These are phyloP conservation scores for Hemaris fuciformis DNA, from an alignment of 2,888 invertebrate species.

Conservation along the genomic window DNA sequence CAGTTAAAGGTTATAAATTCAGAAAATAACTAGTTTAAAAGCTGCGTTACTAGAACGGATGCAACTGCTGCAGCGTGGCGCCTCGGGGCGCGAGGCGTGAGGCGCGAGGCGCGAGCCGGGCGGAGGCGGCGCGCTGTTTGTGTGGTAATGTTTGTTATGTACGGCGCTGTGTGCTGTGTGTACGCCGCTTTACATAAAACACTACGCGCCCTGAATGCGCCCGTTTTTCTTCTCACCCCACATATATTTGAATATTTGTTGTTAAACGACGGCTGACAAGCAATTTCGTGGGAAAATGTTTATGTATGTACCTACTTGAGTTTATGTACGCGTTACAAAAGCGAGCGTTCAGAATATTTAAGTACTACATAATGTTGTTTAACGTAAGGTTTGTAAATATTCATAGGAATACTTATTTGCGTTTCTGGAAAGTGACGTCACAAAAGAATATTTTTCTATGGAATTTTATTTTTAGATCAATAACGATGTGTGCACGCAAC, in stretches of 20 bases:
- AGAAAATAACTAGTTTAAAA: not conserved
- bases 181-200: constrained; percentile 21
- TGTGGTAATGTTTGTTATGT: constrained; percentile 30
- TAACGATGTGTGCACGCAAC: no score
- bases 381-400: not conserved
- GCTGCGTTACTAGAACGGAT: not conserved
- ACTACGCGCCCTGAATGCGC: constrained; percentile 28
- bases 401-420: not conserved
- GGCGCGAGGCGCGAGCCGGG: constrained; percentile 13
- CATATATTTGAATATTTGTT: constrained; percentile 38
- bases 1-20: not conserved
- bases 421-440: not conserved
- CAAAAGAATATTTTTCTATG: not conserved
- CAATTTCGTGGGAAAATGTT: constrained; percentile 7
- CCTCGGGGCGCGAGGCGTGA: constrained; percentile 8
- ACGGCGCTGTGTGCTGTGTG: constrained; percentile 13
- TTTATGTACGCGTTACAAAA: not conserved
- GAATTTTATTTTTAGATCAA: no score
- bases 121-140: constrained; percentile 21
- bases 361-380: not conserved
- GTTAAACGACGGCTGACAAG: constrained; percentile 25
- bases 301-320: not conserved
- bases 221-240: constrained; percentile 34
- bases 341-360: not conserved
- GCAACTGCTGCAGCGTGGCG: constrained; percentile 6